Percentiles rank a stretch among this genome's conserved stretches.
Conservation (phyloP, 2,888 invertebrate species). For the Gryllus longicercus region DNA sequence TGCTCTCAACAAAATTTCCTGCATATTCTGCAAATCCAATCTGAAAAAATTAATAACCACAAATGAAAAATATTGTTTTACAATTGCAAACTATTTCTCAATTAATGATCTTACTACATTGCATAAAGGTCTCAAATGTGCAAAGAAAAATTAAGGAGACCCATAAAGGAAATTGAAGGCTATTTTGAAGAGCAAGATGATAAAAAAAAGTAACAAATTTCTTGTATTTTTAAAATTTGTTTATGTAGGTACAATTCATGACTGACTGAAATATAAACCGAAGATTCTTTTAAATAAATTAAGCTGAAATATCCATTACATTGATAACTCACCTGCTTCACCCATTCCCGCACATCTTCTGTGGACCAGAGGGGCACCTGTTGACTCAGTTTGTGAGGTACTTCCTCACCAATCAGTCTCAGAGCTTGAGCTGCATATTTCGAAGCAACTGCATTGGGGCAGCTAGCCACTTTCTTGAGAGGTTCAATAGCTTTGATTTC, state of each 20-base stretch:
- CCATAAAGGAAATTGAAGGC: too few species aligned
- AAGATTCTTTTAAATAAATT: not conserved
- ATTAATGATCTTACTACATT: too few species aligned
- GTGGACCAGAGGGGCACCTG: conserved; percentile 97
- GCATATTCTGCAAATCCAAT: conserved; percentile 88
- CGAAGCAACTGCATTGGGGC: conserved; percentile 95
- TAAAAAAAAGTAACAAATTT: too few species aligned
- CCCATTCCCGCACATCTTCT: conserved; percentile 96
- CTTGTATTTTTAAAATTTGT: too few species aligned
- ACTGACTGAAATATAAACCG: too few species aligned
- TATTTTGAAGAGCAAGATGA: too few species aligned
- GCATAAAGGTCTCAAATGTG: too few species aligned
- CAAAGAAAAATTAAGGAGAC: too few species aligned
- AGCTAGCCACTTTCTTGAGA: conserved; percentile 92
- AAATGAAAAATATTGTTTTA: too few species aligned
- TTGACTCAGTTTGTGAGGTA: conserved; percentile 95
- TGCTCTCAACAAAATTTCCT: conserved; percentile 78
- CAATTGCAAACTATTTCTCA: too few species aligned
- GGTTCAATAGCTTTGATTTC: conserved; percentile 95
- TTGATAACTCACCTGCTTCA: conserved; percentile 65
- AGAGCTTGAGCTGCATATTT: conserved; percentile 93
- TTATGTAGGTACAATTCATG: too few species aligned
- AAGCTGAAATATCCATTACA: conserved; percentile 21
- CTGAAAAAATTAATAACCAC: conserved; percentile 42
- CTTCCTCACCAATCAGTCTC: conserved; percentile 89